phyloP scores from a whole-genome alignment of 1,140 invertebrate species.

The Eulimnadia texana region DNA sequence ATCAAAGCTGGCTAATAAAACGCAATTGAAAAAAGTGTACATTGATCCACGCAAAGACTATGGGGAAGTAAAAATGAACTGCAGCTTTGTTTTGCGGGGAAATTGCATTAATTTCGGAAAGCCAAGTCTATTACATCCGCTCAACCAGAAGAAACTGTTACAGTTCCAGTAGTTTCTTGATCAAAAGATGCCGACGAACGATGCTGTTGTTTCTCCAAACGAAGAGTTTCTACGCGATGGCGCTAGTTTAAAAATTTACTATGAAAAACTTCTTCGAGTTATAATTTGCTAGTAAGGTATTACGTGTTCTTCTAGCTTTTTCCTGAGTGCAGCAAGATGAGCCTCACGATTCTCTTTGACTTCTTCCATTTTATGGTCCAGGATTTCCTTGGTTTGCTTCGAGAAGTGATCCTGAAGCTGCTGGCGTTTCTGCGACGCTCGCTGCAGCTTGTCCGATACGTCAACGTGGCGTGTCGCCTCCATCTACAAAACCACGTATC shows the following conservation, averaged over 20 bases:
- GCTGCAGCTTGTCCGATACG: slow-evolving; percentile 60
- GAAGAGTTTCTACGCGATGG: neutral
- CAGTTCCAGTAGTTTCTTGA: neutral
- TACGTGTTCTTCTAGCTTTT: slow-evolving; percentile 65
- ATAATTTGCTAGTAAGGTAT: too few species aligned
- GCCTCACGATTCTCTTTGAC: slow-evolving; percentile 74
- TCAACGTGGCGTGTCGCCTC: slow-evolving; percentile 69
- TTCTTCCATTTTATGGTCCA: slow-evolving; percentile 78
- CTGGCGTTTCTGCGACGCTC: slow-evolving; percentile 70
- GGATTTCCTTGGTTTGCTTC: slow-evolving; percentile 61
- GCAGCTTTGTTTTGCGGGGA: too few species aligned
- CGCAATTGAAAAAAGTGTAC: too few species aligned
- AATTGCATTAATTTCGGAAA: too few species aligned
- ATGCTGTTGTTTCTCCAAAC: neutral
- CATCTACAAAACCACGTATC: slow-evolving; percentile 41
- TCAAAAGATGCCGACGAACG: neutral
- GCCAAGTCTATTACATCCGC: neutral
- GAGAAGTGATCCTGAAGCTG: slow-evolving; percentile 73
- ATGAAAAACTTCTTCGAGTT: too few species aligned
- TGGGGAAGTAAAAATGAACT: too few species aligned
- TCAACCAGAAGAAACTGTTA: neutral
- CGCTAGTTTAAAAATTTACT: too few species aligned
- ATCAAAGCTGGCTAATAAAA: too few species aligned
- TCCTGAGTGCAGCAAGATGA: slow-evolving; percentile 69
- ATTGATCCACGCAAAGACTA: too few species aligned